Evolutionary conservation across 2,888 invertebrate genomes (phyloP).

Genomic region (Aquatica leii): DNA sequence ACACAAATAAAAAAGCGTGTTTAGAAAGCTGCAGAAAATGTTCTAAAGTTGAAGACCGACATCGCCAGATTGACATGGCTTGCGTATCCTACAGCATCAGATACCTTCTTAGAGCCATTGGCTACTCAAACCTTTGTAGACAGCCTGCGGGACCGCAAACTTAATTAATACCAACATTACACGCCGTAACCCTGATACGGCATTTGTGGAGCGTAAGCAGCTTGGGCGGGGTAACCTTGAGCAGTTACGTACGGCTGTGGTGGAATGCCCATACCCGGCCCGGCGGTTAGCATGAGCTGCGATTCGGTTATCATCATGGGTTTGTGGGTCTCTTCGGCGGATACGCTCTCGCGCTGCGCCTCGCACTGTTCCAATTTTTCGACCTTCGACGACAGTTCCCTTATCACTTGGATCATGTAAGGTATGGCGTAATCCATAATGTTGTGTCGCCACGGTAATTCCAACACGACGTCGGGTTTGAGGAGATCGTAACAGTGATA

Average conservation of each 20-base stretch:
- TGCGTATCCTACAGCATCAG: too few species aligned
- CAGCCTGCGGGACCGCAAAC: slow-evolving; percentile 15
- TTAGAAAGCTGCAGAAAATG: too few species aligned
- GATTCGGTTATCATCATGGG: slow-evolving; percentile 97
- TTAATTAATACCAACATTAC: slow-evolving; percentile 57
- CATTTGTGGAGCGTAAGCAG: slow-evolving; percentile 64
- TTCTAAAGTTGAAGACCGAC: too few species aligned
- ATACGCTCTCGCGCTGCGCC: slow-evolving; percentile 92
- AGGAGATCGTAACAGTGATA: slow-evolving; percentile 99
- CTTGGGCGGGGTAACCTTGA: slow-evolving; percentile 65
- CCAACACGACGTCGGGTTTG: slow-evolving; percentile 97
- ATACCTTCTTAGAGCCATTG: too few species aligned
- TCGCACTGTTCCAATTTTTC: slow-evolving; percentile 97
- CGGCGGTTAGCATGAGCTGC: slow-evolving; percentile 97
- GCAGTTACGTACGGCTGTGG: slow-evolving; percentile 60
- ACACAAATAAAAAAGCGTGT: too few species aligned
- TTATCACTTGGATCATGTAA: slow-evolving; percentile 92
- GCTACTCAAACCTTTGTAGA: slow-evolving; percentile 9
- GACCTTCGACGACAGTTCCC: slow-evolving; percentile 81
- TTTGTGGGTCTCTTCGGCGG: slow-evolving; percentile 84
- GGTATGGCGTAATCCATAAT: slow-evolving; percentile 99
- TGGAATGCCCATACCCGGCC: slow-evolving; percentile 73
- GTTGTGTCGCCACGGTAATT: slow-evolving; percentile 97
- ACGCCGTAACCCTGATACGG: slow-evolving; percentile 73
- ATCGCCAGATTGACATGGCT: too few species aligned